phyloP scores from a whole-genome alignment of 2,888 invertebrate genomes.

The Allacma fusca region DNA sequence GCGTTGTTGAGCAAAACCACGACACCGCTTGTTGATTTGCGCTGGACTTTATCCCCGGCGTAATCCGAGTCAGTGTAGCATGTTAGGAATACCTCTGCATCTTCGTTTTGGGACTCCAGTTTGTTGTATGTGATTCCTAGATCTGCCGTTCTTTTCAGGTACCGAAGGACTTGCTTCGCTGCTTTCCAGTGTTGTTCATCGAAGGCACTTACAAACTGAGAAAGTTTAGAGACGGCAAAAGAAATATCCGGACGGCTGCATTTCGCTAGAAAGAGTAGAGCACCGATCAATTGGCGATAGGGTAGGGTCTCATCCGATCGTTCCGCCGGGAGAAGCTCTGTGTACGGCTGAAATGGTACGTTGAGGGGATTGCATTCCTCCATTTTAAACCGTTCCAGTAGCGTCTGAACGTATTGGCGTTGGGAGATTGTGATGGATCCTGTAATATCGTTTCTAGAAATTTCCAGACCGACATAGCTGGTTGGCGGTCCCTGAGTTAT shows the following conservation, averaged over 20 bases:
- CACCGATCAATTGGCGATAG: slow-evolving; percentile 54
- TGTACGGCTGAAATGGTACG: slow-evolving; percentile 42
- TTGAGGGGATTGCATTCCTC: neutral
- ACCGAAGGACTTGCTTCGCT: slow-evolving; percentile 62
- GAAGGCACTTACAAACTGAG: slow-evolving; percentile 52
- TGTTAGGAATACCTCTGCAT: too few species aligned
- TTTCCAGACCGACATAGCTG: slow-evolving; percentile 44
- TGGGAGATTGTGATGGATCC: slow-evolving; percentile 20
- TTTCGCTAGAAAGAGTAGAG: slow-evolving; percentile 51
- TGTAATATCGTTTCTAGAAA: neutral
- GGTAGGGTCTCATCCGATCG: neutral
- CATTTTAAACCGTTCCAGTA: slow-evolving; percentile 43
- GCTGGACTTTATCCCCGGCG: slow-evolving; percentile 52
- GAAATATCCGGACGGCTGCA: slow-evolving; percentile 56
- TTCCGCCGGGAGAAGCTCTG: slow-evolving; percentile 22
- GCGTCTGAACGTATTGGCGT: slow-evolving; percentile 12
- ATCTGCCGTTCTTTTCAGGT: slow-evolving; percentile 61
- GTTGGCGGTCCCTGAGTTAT: slow-evolving; percentile 4
- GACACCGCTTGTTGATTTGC: slow-evolving; percentile 59
- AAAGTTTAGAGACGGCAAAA: slow-evolving; percentile 51
- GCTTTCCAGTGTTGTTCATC: slow-evolving; percentile 60
- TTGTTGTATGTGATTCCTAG: slow-evolving; percentile 58
- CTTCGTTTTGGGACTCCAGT: too few species aligned
- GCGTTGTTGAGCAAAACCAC: slow-evolving; percentile 42
- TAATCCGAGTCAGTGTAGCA: slow-evolving; percentile 63